phyloP scores from a whole-genome alignment of 2,888 invertebrate genomes.

The Drosophila austrosaltans region DNA sequence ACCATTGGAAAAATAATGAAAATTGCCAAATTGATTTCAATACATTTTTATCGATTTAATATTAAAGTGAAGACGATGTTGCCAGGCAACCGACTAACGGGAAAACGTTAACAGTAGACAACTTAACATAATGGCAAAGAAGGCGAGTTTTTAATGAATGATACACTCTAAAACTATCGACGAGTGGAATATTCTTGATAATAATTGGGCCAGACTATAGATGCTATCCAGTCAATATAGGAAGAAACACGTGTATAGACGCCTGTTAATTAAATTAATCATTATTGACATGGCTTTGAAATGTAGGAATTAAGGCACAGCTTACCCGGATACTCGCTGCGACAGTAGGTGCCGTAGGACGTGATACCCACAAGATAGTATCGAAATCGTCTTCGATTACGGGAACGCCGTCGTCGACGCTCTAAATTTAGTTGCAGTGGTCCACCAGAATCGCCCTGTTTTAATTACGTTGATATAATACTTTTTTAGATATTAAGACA shows the following conservation, averaged over 20 bases:
- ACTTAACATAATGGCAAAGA: conserved; percentile 3
- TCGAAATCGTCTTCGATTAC: conserved; percentile 51
- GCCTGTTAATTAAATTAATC: conserved; percentile 9
- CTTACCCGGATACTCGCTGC: conserved; percentile 65
- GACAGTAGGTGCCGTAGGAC: conserved; percentile 78
- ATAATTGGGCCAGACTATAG: conserved; percentile 74
- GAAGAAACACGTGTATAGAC: conserved; percentile 77
- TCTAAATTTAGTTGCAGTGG: conserved; percentile 74
- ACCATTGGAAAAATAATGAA: conserved; percentile 69
- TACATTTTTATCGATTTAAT: conserved; percentile 62
- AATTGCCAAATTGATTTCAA: not conserved
- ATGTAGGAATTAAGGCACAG: not conserved
- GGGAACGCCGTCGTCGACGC: conserved; percentile 45
- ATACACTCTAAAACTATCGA: not conserved
- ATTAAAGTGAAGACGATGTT: conserved; percentile 9
- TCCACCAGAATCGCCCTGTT: conserved; percentile 79
- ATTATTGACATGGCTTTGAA: not conserved
- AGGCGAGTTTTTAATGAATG: not conserved
- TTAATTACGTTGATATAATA: not conserved
- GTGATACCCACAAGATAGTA: conserved; percentile 79
- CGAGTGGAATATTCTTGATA: conserved; percentile 38
- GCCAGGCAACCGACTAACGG: conserved; percentile 43
- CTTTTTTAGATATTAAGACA: not conserved
- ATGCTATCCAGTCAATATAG: conserved; percentile 79
- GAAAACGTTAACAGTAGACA: not conserved